phyloP scores from a whole-genome alignment of 2,113 vertebrate genomes.

The Gracilinanus agilis region DNA sequence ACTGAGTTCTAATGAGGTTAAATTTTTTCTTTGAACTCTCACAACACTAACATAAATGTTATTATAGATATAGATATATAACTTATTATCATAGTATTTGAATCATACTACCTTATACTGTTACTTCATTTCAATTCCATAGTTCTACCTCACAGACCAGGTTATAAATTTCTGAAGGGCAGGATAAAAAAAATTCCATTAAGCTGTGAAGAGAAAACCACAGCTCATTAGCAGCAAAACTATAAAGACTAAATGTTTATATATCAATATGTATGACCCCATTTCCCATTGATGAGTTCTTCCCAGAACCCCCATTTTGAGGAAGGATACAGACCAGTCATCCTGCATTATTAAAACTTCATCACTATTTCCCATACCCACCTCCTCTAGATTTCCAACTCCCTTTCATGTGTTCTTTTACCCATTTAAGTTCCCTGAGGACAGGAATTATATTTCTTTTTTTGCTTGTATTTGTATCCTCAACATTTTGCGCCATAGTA shows the following conservation, averaged over 20 bases:
- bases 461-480: too few species aligned
- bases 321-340: background rate
- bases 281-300: background rate
- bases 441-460: too few species aligned
- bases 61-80: background rate
- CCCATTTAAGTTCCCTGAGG: too few species aligned
- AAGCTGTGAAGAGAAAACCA: background rate
- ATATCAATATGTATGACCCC: too few species aligned
- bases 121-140: background rate
- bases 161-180: background rate
- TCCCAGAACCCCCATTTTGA: background rate
- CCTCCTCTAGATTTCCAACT: background rate
- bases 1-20: background rate
- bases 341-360: background rate
- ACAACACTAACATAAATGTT: background rate
- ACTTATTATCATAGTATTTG: background rate
- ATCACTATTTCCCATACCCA: background rate
- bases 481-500: too few species aligned
- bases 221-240: background rate
- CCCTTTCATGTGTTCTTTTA: background rate
- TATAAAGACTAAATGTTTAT: background rate
- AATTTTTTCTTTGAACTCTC: background rate
- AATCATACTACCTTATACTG: background rate
- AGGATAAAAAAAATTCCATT: background rate
- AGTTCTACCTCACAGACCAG: background rate